Conservation (phyloP, 2,888 invertebrate genomes). For the Drosophila anomalata region DNA sequence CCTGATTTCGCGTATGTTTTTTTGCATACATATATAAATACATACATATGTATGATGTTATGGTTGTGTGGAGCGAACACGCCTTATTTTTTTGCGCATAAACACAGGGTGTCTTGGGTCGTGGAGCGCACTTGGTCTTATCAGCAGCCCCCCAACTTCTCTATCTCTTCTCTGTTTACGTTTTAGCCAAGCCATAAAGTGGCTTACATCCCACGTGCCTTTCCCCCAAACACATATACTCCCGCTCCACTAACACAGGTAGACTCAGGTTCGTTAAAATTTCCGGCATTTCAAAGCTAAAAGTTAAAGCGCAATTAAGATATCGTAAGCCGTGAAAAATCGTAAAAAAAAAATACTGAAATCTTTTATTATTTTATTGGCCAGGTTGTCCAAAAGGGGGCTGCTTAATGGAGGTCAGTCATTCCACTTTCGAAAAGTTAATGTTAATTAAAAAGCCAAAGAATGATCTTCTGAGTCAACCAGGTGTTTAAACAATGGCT, state of each 20-base stretch:
- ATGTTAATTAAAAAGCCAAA: slow-evolving; percentile 18
- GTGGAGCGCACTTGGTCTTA: slow-evolving; percentile 12
- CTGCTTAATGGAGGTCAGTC: slow-evolving; percentile 32
- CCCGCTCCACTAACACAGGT: not conserved
- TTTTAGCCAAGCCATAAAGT: not conserved
- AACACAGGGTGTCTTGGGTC: slow-evolving; percentile 33
- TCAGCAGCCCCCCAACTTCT: not conserved
- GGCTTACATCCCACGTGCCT: slow-evolving; percentile 21
- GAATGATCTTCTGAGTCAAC: slow-evolving; percentile 33
- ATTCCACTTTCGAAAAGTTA: not conserved
- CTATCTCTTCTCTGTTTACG: slow-evolving; percentile 11
- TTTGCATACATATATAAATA: not conserved
- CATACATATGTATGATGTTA: not conserved
- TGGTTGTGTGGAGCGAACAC: slow-evolving; percentile 36
- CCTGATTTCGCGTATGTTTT: slow-evolving; percentile 42
- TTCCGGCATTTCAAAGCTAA: slow-evolving; percentile 28
- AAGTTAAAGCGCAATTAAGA: slow-evolving; percentile 22
- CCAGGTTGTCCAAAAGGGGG: not conserved
- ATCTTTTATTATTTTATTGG: not conserved
- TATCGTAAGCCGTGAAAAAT: slow-evolving; percentile 21
- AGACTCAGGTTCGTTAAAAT: slow-evolving; percentile 1
- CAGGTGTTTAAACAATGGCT: slow-evolving; percentile 31
- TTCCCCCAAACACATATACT: not conserved
- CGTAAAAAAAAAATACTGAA: slow-evolving; percentile 5
- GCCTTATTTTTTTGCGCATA: slow-evolving; percentile 51